A percentile compares a stretch with the other conserved stretches of the same genome.
These are phyloP conservation scores for Melanitta fusca DNA, from an alignment of 2,797 vertebrate genomes.

Conservation along the genomic window DNA sequence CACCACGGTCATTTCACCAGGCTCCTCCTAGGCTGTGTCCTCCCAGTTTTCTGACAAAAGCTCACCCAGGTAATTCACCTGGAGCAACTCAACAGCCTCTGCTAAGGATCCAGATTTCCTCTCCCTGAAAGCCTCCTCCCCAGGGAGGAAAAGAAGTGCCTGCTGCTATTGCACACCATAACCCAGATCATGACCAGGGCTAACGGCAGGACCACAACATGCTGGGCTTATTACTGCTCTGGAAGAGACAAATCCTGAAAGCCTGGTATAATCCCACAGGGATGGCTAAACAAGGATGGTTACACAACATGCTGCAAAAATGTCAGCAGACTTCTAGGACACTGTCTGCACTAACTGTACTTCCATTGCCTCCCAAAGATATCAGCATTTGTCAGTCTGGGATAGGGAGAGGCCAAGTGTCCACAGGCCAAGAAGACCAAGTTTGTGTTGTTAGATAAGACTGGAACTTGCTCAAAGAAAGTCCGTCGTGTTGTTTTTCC, in stretches of 20 bases:
- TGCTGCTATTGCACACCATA: background rate
- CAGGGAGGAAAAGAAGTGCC: background rate
- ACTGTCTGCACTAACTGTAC: background rate
- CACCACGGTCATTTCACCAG: background rate
- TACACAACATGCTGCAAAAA: background rate
- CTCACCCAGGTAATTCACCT: background rate
- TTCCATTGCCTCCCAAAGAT: background rate
- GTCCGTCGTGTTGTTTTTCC: background rate
- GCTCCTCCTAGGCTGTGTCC: background rate
- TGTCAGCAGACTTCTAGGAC: background rate
- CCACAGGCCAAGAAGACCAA: background rate
- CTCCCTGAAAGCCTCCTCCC: background rate
- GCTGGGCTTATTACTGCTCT: background rate
- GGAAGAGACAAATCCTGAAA: background rate
- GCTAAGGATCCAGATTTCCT: background rate
- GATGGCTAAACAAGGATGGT: background rate
- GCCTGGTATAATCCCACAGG: background rate
- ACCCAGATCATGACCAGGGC: background rate
- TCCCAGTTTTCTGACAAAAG: background rate
- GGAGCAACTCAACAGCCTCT: background rate
- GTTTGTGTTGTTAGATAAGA: background rate
- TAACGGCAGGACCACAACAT: background rate
- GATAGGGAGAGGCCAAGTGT: background rate
- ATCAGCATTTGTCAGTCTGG: background rate
- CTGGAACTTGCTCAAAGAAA: background rate